Evolutionary conservation across 1,140 invertebrate genomes (phyloP), one percentile per base, ranked within the genome.

Genomic region (Danaus melanippus): DNA sequence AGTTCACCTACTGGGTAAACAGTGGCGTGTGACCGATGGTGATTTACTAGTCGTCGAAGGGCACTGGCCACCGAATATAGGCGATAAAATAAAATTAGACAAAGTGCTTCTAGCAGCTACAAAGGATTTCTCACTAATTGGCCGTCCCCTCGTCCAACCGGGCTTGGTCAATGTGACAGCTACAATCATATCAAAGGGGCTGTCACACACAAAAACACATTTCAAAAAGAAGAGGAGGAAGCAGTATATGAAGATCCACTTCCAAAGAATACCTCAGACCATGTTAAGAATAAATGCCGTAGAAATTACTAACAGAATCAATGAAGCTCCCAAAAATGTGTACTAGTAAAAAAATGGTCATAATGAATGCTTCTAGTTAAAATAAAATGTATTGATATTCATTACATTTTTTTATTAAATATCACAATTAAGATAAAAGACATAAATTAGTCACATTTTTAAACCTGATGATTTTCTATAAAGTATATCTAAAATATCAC

Each of bases 151-250:
- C 10, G 82, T 98, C 8, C 92, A 94, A 74, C 88, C 89, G 21
- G 92, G 92, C 48, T 76, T 95, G 39, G 93, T 96, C 0, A 86
- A 88, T 48, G 89, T 98, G 0, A 91, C 94, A 60, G 96, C 94
- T 0, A 97, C 95, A 40, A 91, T 98, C 7, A 92, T 98, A 47
- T 96, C 97, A 62, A 97, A 98, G 82, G 95, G 94, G 0, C 84
- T 97, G 1, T 95, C 94, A 1, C 91, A 96, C 65, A 95, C 93
- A 0, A 94, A 93, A 76, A 92, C 92, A 49, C 88, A 91, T 69
- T 96, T 95, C 73, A 89, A 89, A 12, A 92, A 93, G 74, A 92
- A 89, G 66, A 89, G 89, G 64, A 92, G 94, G 78, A 94, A 95
- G 85, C 93, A 95, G 61, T 94, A 89, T 69, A 91, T 90, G 75